phyloP scores from a whole-genome alignment of 2,888 invertebrate genomes.

The Dynastes tityus region DNA sequence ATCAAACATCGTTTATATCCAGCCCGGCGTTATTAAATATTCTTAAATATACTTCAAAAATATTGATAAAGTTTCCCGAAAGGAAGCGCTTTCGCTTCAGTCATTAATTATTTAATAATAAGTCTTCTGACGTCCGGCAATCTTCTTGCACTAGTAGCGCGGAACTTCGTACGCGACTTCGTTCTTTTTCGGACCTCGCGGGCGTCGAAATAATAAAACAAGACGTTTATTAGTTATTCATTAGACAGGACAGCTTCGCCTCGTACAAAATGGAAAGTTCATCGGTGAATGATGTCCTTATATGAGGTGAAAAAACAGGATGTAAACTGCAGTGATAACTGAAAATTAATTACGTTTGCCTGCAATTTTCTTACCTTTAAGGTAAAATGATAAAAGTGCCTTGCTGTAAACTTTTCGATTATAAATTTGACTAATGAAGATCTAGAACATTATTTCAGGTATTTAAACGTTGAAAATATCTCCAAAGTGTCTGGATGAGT shows the following conservation, averaged over 20 bases:
- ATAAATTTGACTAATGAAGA: no score
- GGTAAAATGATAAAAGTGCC: no score
- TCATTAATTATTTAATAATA: conserved; percentile 33
- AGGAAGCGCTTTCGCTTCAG: background rate
- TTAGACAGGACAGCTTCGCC: background rate
- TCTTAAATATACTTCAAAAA: conserved; percentile 38
- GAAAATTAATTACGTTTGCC: no score
- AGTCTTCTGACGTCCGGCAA: conserved; percentile 5
- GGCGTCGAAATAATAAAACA: conserved; percentile 9
- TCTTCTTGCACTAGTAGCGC: conserved; percentile 2
- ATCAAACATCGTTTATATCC: conserved; percentile 36
- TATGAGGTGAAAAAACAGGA: no score
- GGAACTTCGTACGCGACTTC: background rate
- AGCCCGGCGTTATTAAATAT: conserved; percentile 29
- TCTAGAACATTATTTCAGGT: no score
- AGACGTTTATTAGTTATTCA: conserved; percentile 20
- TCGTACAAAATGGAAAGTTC: no score
- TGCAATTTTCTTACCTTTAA: no score
- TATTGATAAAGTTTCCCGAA: conserved; percentile 26
- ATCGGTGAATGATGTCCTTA: no score
- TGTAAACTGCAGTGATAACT: no score
- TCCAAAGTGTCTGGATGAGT: no score
- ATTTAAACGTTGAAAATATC: no score
- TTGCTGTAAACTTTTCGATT: no score
- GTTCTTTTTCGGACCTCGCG: background rate